phyloP scores from a whole-genome alignment of 2,888 invertebrate species.

The Acrobasis repandana region DNA sequence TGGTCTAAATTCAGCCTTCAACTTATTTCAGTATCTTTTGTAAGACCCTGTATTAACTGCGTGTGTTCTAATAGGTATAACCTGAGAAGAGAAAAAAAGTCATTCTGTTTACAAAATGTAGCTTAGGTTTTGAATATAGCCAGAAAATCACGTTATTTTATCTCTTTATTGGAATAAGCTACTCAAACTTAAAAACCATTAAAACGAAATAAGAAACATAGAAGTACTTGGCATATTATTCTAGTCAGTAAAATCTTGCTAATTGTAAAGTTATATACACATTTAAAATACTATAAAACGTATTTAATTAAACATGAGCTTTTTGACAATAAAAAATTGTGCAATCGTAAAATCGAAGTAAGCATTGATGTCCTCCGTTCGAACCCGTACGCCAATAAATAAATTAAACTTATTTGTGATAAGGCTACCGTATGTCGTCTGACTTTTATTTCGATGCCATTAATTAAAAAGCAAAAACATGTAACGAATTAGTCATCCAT shows the following conservation, averaged over 20 bases:
- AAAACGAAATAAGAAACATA: too few relatives aligned
- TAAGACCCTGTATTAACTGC: too few relatives aligned
- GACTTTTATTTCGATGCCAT: constrained; percentile 10
- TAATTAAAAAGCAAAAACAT: constrained; percentile 20
- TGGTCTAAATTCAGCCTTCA: too few relatives aligned
- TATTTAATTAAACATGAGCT: neutral
- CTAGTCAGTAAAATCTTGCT: neutral
- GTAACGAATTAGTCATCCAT: constrained; percentile 19
- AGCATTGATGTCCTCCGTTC: neutral
- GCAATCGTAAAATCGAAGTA: neutral
- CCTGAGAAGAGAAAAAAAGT: too few relatives aligned
- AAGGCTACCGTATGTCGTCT: constrained; percentile 8
- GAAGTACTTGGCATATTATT: too few relatives aligned
- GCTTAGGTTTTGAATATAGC: too few relatives aligned
- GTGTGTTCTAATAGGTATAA: too few relatives aligned
- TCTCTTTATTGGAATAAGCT: too few relatives aligned
- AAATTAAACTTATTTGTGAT: constrained; percentile 11
- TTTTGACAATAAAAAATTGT: neutral
- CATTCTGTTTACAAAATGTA: too few relatives aligned
- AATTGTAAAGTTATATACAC: neutral
- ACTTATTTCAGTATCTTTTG: too few relatives aligned
- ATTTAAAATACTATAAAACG: neutral
- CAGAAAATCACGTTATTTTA: too few relatives aligned
- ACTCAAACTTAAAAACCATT: too few relatives aligned
- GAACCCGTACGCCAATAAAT: neutral